Percentiles rank a stretch among this genome's conserved stretches.
Evolutionary conservation across 2,888 invertebrate genomes (phyloP).

Genomic region (Chloroclysta siterata): DNA sequence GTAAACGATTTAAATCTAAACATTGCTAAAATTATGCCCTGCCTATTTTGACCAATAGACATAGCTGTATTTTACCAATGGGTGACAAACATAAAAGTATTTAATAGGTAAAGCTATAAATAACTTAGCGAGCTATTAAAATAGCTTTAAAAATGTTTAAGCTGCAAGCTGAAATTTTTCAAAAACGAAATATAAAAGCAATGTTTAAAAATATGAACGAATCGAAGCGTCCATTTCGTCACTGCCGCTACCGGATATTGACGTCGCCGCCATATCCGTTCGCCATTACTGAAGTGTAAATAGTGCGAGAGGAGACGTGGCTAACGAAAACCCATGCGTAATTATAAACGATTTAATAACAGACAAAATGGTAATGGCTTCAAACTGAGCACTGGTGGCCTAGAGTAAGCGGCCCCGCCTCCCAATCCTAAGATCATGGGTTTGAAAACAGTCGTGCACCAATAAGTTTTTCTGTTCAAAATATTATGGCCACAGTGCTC

Average conservation of each 20-base stretch:
- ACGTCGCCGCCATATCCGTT: constrained; percentile 70
- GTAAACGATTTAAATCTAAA: too few species aligned
- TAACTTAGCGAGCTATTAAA: neutral
- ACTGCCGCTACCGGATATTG: constrained; percentile 66
- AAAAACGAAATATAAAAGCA: constrained; percentile 2
- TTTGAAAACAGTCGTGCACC: too few species aligned
- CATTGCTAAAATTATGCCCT: too few species aligned
- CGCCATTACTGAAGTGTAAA: constrained; percentile 57
- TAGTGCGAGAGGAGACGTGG: constrained; percentile 22
- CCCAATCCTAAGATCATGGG: too few species aligned
- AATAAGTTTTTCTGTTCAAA: too few species aligned
- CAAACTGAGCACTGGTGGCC: too few species aligned
- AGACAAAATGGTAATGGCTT: neutral
- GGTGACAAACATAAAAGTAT: too few species aligned
- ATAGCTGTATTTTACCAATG: too few species aligned
- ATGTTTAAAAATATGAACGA: constrained; percentile 19
- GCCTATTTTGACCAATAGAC: too few species aligned
- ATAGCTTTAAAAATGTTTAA: neutral
- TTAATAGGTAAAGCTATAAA: too few species aligned
- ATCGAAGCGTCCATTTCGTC: constrained; percentile 17
- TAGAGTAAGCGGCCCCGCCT: too few species aligned
- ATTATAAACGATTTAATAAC: neutral
- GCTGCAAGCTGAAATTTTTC: neutral
- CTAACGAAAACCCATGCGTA: neutral
- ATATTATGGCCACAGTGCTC: too few species aligned